Conservation (phyloP, 2,113 vertebrate genomes). For the Bujurquina vittata region DNA sequence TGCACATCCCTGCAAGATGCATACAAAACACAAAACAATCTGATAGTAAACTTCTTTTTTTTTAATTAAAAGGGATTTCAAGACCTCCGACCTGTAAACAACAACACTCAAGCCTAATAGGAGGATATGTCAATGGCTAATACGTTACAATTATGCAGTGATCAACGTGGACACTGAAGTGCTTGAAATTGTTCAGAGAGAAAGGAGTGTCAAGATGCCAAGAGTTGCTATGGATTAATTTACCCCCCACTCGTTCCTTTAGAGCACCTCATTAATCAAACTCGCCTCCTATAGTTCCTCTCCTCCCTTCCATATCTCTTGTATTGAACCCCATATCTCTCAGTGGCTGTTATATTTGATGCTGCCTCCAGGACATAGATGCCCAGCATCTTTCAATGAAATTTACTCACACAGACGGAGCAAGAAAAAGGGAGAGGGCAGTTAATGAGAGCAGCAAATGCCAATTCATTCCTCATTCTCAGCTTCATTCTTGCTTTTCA, state of each 20-base stretch:
- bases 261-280: constrained; percentile 53
- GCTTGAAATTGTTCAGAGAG: neutral
- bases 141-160: neutral
- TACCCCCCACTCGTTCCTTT: constrained; percentile 2
- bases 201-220: neutral
- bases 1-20: neutral
- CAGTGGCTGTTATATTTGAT: constrained; percentile 49
- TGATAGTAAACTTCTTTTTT: neutral
- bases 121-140: neutral
- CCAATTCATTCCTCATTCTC: neutral
- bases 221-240: constrained; percentile 18
- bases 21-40: neutral
- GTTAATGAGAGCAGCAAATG: constrained; percentile 15
- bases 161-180: neutral
- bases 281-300: constrained; percentile 13
- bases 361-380: constrained; percentile 35
- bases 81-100: neutral
- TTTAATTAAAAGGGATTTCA: neutral
- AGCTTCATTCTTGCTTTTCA: neutral
- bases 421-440: neutral
- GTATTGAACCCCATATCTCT: constrained; percentile 40
- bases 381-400: constrained; percentile 41
- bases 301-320: constrained; percentile 28
- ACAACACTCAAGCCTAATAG: neutral
- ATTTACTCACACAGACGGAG: constrained; percentile 33